Evolutionary conservation across 2,113 vertebrate genomes (phyloP), one percentile per base, ranked within the genome.

Genomic region (Rhea americana): DNA sequence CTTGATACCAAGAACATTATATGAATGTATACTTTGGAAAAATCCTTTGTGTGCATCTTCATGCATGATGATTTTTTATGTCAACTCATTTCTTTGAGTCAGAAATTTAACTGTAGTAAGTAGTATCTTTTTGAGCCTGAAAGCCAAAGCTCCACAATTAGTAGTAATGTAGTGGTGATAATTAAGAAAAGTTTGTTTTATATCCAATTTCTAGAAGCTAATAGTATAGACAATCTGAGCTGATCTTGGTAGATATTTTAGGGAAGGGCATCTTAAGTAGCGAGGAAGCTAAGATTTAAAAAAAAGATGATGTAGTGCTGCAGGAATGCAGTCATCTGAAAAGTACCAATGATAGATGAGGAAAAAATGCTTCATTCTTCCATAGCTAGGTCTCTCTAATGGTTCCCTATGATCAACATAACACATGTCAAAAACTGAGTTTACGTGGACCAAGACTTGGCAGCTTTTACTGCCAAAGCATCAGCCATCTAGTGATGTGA

Each of bases 321-420:
- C 62, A 87, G 88, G 95, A 97, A 96, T 94, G 93, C 88, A 94
- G 88, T 71, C 90, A 94, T 96, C 88, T 87, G 63, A 92, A 95
- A 94, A 96, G 70, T 56, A 89, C 93, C 90, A 93, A 56, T 93
- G 91, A 96, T 87, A 95, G 91, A 96, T 92, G 88, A 81, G 92
- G 90, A 91, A 95, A 96, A 94, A 96, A 91, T 85, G 93, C 77
- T 94, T 94, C 86, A 89, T 94, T 96, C 93, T 95, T 96, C 91
- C 95, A 37, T 67, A 89, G 63, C 67, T 50, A 24, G 67, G 37
- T 45, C 91, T 91, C 68, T 86, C 66, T 67, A 84, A 37, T 86
- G 87, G 81, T 51, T 95, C 56, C 70, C 91, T 90, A 0, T 93
- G 94, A 96, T 95, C 91, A 92, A 74, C 94, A 93, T 94, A 95